These are phyloP conservation scores for Andricus curvator DNA, from an alignment of 2,888 invertebrate genomes.

Conservation along the genomic window DNA sequence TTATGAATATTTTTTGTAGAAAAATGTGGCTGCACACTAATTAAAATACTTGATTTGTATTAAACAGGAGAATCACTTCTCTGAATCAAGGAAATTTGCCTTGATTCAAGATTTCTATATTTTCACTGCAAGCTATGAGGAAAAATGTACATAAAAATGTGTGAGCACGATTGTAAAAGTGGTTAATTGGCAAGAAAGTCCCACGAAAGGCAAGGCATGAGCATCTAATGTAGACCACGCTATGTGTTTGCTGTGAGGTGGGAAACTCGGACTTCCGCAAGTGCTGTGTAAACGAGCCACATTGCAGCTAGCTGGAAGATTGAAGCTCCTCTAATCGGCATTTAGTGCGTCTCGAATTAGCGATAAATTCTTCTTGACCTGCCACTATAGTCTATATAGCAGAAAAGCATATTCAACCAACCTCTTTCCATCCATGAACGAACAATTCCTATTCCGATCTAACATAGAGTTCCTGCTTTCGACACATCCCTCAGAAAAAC, in stretches of 20 bases:
- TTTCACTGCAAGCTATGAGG: neutral
- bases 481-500: slow-evolving; percentile 7
- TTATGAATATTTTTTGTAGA: too few relatives aligned
- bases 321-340: slow-evolving; percentile 13
- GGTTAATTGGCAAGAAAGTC: slow-evolving; percentile 21
- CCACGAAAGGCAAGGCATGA: slow-evolving; percentile 14
- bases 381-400: neutral
- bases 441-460: neutral
- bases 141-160: slow-evolving; percentile 5
- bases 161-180: slow-evolving; percentile 26
- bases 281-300: slow-evolving; percentile 12
- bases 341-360: slow-evolving; percentile 35
- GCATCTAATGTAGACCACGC: slow-evolving; percentile 11
- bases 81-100: neutral
- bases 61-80: too few relatives aligned
- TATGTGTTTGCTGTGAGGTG: slow-evolving; percentile 45
- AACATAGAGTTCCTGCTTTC: slow-evolving; percentile 24
- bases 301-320: neutral
- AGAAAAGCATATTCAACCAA: slow-evolving; percentile 3
- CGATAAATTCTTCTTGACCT: slow-evolving; percentile 45
- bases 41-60: neutral
- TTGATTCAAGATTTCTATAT: neutral
- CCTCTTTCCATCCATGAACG: neutral
- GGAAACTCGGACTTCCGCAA: slow-evolving; percentile 54
- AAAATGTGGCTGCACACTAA: neutral